Evolutionary conservation across 2,113 vertebrate species (phyloP).

Genomic region (Phyllopteryx taeniolatus): DNA sequence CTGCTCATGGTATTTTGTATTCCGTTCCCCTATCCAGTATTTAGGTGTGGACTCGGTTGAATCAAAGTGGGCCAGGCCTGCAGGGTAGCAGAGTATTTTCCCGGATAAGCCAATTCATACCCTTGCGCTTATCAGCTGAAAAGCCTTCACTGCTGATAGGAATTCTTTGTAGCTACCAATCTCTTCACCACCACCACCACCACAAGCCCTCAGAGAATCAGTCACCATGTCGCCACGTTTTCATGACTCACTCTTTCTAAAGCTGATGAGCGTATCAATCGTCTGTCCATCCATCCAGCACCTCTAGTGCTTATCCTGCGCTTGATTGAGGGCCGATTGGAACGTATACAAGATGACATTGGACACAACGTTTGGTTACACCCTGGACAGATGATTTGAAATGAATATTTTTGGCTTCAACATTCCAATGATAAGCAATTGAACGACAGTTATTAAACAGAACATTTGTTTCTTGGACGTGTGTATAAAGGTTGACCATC

Average conservation of each 20-base stretch:
- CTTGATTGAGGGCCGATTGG: background rate
- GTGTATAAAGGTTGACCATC: conserved; percentile 15
- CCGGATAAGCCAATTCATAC: background rate
- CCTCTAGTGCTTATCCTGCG: background rate
- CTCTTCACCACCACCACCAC: conserved; percentile 4
- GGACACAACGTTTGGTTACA: background rate
- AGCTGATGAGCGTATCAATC: conserved; percentile 14
- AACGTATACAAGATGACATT: background rate
- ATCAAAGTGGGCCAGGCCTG: background rate
- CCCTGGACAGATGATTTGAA: background rate
- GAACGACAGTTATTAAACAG: background rate
- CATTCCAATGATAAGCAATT: background rate
- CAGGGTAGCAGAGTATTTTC: background rate
- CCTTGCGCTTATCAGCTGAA: conserved; percentile 27
- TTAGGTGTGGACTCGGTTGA: background rate
- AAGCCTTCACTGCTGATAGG: conserved; percentile 33
- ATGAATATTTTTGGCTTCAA: background rate
- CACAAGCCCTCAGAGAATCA: conserved; percentile 19
- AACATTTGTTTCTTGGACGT: conserved; percentile 1
- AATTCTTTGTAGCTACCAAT: conserved; percentile 24
- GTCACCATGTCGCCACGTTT: conserved; percentile 22
- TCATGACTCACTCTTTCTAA: conserved; percentile 31
- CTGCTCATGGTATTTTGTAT: background rate
- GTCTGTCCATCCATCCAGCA: background rate
- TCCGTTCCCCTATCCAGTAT: background rate